Percentiles rank a stretch among this genome's conserved stretches.
These are phyloP conservation scores for Pagrus major DNA, from an alignment of 2,113 vertebrate genomes.

Conservation along the genomic window DNA sequence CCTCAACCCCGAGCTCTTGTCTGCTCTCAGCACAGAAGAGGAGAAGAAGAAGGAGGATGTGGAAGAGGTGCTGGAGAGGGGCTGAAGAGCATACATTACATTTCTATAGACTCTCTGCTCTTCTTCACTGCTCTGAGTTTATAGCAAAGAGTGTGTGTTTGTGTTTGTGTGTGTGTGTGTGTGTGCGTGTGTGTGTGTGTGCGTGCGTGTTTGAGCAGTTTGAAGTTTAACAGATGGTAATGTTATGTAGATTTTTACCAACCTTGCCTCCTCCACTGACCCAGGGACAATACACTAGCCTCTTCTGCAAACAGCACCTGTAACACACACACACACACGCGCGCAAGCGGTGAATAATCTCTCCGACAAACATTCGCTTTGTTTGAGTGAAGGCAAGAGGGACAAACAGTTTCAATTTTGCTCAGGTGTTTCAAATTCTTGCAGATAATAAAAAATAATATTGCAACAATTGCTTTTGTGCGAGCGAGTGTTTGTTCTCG, in stretches of 20 bases:
- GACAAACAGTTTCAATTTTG: conserved; percentile 61
- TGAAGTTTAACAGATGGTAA: conserved; percentile 83
- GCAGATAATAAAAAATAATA: conserved; percentile 54
- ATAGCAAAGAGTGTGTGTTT: neutral
- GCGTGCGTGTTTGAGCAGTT: conserved; percentile 55
- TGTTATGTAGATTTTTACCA: conserved; percentile 76
- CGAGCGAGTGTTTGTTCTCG: conserved; percentile 48
- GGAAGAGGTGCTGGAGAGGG: conserved; percentile 64
- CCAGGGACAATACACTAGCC: conserved; percentile 63
- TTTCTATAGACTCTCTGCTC: conserved; percentile 57
- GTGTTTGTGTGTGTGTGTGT: conserved; percentile 18
- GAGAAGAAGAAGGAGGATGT: conserved; percentile 42
- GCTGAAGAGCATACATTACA: conserved; percentile 67
- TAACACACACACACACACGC: conserved; percentile 71
- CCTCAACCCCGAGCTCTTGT: conserved; percentile 53
- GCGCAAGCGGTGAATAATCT: conserved; percentile 58
- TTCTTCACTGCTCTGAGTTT: conserved; percentile 30
- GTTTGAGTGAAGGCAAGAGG: conserved; percentile 47
- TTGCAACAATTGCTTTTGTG: conserved; percentile 38
- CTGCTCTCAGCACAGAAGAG: conserved; percentile 48
- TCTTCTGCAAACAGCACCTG: conserved; percentile 73
- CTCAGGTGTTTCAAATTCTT: conserved; percentile 55
- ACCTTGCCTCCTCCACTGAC: conserved; percentile 63
- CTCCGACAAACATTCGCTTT: conserved; percentile 57
- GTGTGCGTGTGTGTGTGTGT: conserved; percentile 36